Evolutionary conservation across 2,797 vertebrate species (phyloP), one percentile per base, ranked within the genome.

Genomic region (Karalla daura): DNA sequence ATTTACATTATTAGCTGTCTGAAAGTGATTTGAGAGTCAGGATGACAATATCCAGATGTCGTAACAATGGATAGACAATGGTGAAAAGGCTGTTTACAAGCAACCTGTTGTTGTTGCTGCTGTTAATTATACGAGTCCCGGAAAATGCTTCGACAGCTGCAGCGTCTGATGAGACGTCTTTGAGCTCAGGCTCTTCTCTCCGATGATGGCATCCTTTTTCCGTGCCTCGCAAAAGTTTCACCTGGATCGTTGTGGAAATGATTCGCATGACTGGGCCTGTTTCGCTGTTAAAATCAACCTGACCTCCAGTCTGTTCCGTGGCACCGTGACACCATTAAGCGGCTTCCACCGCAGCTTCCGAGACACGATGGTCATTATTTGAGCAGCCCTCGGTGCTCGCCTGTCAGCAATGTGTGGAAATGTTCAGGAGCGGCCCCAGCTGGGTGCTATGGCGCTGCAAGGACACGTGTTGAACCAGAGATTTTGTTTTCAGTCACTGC

Each of bases 341-440:
- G 13, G 1, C 18, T 47, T 44, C 30, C 1, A 0, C 11, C 44
- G 36, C 54, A 52, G 27, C 39, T 45, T 65, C 25, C 23, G 18
- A 67, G 68, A 67, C 43, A 21, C 32, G 66, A 18, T 27, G 50
- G 64, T 67, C 39, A 64, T 71, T 76, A 69, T 76, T 50, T 44
- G 40, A 54, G 27, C 17, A 32, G 23, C 50, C 20, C 24, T 60
- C 78, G 74, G 65, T 71, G 74, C 58, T 53, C 3, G 11, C 54
- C 37, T 52, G 55, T 67, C 55, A 70, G 62, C 63, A 68, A 56
- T 80, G 35, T 24, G 53, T 18, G 46, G 30, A 41, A 15, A 58
- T n/a, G 28, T 50, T 53, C 4, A 1, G 5, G 40, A 44, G 32
- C 67, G 43, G 23, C 63, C 39, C 59, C 23, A 51, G 63, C 55